Conservation (phyloP, 2,113 vertebrate genomes). For the Psophia crepitans region DNA sequence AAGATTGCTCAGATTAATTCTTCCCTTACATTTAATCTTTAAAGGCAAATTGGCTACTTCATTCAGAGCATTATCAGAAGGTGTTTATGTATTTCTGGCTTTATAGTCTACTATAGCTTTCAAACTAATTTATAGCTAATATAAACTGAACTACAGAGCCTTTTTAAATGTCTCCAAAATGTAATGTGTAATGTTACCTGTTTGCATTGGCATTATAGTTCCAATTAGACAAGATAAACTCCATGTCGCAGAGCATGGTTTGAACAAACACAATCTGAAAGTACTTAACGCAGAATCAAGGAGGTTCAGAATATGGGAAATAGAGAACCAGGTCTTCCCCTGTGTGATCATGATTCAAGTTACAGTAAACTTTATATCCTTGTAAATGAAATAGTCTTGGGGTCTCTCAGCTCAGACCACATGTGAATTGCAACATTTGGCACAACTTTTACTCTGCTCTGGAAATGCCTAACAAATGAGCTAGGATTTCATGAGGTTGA, state of each 20-base stretch:
- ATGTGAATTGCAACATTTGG: conserved; percentile 53
- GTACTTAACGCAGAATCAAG: background rate
- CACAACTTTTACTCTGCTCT: conserved; percentile 9
- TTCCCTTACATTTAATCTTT: background rate
- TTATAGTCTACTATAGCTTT: background rate
- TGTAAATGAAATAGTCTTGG: conserved; percentile 54
- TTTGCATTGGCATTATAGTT: background rate
- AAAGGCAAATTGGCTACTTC: background rate
- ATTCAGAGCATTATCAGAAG: background rate
- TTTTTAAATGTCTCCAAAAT: background rate
- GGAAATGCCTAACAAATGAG: conserved; percentile 58
- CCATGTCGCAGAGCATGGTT: background rate
- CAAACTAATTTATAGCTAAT: background rate
- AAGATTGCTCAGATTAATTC: background rate
- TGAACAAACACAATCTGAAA: background rate
- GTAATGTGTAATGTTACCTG: background rate
- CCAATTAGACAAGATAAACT: background rate
- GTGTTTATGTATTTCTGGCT: background rate
- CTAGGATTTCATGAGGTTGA: conserved; percentile 6
- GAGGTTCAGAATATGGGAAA: background rate
- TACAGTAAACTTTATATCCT: conserved; percentile 47
- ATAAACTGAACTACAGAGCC: background rate
- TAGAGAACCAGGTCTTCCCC: background rate
- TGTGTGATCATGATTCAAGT: background rate
- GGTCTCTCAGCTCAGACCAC: conserved; percentile 27